Evolutionary conservation across 2,888 invertebrate genomes (phyloP), one percentile per base, ranked within the genome.

Genomic region (Parnassius smintheus): DNA sequence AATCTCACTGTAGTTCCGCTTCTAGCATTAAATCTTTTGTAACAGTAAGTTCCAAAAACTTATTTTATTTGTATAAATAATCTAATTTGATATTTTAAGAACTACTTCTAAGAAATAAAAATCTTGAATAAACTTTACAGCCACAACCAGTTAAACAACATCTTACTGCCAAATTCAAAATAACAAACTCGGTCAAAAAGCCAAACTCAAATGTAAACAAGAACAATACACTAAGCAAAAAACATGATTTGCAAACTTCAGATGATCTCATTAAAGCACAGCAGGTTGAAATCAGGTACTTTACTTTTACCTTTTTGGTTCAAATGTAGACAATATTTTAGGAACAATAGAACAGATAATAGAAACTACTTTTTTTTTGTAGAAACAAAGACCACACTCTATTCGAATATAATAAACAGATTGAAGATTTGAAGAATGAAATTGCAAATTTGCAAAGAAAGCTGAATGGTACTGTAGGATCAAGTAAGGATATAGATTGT

Each of bases 371-470:
- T 51, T 22, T 22, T 61, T 59, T 9, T 81, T 83, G 53, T 72
- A 91, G 91, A 67, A 91, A 91, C 66, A 91, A 91, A 70, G 87
- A 91, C 68, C 78, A 84, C 50, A 88, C 91, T 58, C 88, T 91
- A 65, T 67, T 71, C 49, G 91, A 91, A 72, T 88, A 88, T 64
- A 83, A 81, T 61, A 88, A 83, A 74, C 88, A 88, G 72, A 88
- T 91, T 71, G 88, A 91, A 70, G 90, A 91, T 59, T 75, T 88
- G 2, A 88, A 86, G 77, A 76, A 72, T 74, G 83, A 84, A 72
- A 82, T 91, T 61, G 79, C 80, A 42, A 68, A 68, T 54, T 72
- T 91, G 44, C 66, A 70, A 64, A 71, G 67, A 65, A 56, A 62
- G 50, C 59, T 85, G 2, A 72, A 74, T 52, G 71, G 75, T 59